Base-by-base conservation (phyloP, 1,140 invertebrate genomes). In the Tetramorium parvispinum region DNA sequence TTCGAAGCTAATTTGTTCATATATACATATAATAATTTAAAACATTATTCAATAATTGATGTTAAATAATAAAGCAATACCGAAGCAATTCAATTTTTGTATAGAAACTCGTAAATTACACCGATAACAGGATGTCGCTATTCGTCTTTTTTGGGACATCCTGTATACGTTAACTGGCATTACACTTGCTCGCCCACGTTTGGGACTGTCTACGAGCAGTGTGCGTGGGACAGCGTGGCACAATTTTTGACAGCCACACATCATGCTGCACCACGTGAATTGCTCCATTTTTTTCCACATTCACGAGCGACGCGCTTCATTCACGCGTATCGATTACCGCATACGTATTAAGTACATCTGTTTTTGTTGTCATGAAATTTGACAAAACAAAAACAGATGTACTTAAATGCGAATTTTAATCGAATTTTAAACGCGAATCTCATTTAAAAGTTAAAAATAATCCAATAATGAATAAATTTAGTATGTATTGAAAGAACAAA, bases 181-280 rank as follows among this genome's bases (percentile, higher is more conserved):
- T 83, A 73, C 79, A 53, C 82, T 88, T 73, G 75, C 32, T 61
- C 81, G 71, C 82, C 82, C 82, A 85, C 82, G 21, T 49, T 46
- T 68, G 7, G 32, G 13, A 32, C 27, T n/a, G 82, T 65, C 43
- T 59, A 65, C 32, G 59, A 65, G 59, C 57, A 51, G 46, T 1
- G 40, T 61, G 73, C 27, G 82, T 78, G 63, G 73, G 82, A 85
- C 32, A 65, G 59, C 32, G 46, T 63, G 82, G 57, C 82, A 85
- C 57, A 78, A 78, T 78, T 85, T 85, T 78, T 63, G 71, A 78
- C 73, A 85, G 49, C 46, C 8, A 16, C 32, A 3, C 55, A 37
- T 76, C 16, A 13, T n/a, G 65, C 16, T 6, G 10, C 40, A 18
- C 16, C 37, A 16, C 40, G 10, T 32, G 11, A 43, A 57, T 71